Conservation (phyloP, 2,797 vertebrate genomes). For the Arctocebus calabarensis region DNA sequence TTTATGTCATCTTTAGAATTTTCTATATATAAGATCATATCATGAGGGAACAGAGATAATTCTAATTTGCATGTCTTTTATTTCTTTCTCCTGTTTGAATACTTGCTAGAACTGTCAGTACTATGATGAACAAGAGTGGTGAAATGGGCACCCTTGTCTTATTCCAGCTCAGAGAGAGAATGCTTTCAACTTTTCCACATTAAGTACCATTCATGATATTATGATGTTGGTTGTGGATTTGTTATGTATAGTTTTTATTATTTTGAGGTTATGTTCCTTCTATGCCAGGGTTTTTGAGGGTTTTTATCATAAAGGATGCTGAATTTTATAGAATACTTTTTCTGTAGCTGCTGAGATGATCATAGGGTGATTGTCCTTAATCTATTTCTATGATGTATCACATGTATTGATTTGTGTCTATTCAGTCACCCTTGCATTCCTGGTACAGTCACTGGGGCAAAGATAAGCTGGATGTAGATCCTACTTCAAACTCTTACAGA, state of each 20-base stretch:
- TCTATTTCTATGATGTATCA: background rate
- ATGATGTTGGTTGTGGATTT: background rate
- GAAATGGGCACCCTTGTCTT: background rate
- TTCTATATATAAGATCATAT: background rate
- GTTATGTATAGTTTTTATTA: background rate
- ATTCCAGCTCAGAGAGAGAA: background rate
- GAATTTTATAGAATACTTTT: background rate
- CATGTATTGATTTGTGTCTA: background rate
- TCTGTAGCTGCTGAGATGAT: background rate
- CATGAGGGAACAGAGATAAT: background rate
- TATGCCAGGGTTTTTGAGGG: background rate
- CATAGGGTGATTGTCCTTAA: background rate
- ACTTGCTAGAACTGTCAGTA: background rate
- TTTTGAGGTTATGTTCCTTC: background rate
- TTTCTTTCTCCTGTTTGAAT: background rate
- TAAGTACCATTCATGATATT: background rate
- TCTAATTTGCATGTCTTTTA: background rate
- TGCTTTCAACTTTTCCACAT: background rate
- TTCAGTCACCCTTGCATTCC: background rate
- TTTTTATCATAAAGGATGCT: background rate
- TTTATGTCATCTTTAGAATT: background rate
- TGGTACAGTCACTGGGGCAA: background rate
- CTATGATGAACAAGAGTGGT: background rate
- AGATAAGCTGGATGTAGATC: background rate
- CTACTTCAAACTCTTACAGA: constrained; percentile 25